phyloP scores from a whole-genome alignment of 2,797 vertebrate species.

The Scyliorhinus canicula region DNA sequence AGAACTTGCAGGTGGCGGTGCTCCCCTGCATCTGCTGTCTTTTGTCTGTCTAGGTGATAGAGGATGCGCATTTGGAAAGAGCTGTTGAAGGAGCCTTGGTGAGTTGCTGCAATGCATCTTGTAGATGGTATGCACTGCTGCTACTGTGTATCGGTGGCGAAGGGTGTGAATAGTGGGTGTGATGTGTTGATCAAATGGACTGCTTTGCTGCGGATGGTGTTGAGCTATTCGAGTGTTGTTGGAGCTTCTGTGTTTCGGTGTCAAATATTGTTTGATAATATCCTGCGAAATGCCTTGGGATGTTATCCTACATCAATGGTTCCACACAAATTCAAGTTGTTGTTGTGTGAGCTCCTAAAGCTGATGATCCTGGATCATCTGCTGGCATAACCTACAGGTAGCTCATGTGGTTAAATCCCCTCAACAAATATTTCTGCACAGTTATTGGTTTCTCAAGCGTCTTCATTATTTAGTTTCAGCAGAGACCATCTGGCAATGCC shows the following conservation, averaged over 20 bases:
- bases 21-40: no score
- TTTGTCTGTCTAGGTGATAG: neutral
- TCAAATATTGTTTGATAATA: neutral
- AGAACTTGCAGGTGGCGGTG: no score
- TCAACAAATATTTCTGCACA: slow-evolving; percentile 1
- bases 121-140: neutral
- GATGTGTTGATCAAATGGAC: no score
- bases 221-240: neutral
- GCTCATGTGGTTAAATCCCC: neutral
- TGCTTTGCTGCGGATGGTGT: neutral
- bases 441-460: slow-evolving; percentile 14
- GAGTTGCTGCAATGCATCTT: neutral
- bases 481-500: slow-evolving; percentile 13
- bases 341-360: neutral
- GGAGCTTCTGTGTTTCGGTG: neutral
- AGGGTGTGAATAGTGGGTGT: neutral
- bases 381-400: neutral
- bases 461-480: slow-evolving; percentile 24
- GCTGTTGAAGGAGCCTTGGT: neutral
- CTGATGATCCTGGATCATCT: neutral
- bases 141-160: neutral
- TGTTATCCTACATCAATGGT: neutral
- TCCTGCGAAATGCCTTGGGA: neutral
- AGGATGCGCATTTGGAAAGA: neutral
- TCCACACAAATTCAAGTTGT: neutral